Evolutionary conservation across 30 jellyfish, hydroid and myxozoan species (phyloP).

Genomic region (Cassiopea xamachana): DNA sequence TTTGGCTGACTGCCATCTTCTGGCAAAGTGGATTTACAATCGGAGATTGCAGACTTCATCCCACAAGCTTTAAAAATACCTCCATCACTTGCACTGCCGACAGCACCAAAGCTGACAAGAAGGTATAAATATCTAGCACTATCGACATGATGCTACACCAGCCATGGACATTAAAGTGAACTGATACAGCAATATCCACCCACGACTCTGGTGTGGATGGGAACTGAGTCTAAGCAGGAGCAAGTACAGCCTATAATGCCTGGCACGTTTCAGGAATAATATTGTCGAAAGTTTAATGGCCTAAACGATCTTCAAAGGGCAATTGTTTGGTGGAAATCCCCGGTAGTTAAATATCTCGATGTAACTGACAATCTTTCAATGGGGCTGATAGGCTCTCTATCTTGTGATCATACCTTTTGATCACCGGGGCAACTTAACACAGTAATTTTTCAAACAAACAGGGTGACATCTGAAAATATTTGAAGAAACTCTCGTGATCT

Average conservation of each 20-base stretch:
- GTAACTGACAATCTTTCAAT: constrained; percentile 45
- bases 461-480: constrained; percentile 47
- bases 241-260: constrained; percentile 16
- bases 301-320: constrained; percentile 13
- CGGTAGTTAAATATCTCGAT: constrained; percentile 45
- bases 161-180: constrained; percentile 28
- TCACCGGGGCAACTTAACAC: constrained; percentile 9
- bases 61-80: constrained; percentile 39
- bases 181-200: constrained; percentile 38
- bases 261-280: constrained; percentile 50
- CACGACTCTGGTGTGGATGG: constrained; percentile 53
- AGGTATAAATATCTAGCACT: constrained; percentile 41
- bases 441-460: constrained; percentile 6
- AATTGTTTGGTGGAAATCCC: constrained; percentile 49
- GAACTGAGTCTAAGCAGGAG: constrained; percentile 18
- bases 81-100: constrained; percentile 61
- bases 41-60: constrained; percentile 48
- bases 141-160: constrained; percentile 46
- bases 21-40: constrained; percentile 30
- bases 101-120: constrained; percentile 46
- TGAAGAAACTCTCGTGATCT: constrained; percentile 58
- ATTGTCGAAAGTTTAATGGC: constrained; percentile 56
- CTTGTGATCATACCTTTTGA: neutral
- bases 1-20: constrained; percentile 28
- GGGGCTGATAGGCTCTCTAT: constrained; percentile 20